Percentiles rank a stretch among this genome's conserved stretches.
These are phyloP conservation scores for Eonycteris spelaea DNA, from an alignment of 2,113 vertebrate genomes.

Conservation along the genomic window DNA sequence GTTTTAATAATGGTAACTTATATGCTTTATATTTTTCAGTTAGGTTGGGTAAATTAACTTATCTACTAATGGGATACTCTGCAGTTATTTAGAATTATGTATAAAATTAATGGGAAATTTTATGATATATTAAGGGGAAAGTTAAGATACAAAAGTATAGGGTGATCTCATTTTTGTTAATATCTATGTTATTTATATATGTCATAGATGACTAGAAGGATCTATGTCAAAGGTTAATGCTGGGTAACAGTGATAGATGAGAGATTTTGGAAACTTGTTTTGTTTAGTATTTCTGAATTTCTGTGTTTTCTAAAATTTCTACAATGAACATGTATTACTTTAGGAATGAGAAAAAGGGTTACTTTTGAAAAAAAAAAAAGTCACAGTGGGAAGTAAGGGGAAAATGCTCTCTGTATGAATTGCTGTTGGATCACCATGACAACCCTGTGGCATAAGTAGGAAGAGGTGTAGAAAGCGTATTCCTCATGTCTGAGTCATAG, in stretches of 20 bases:
- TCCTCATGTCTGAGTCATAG: not conserved
- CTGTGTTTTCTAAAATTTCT: not conserved
- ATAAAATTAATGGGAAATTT: constrained; percentile 14
- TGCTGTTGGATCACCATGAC: not conserved
- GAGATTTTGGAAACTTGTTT: not conserved
- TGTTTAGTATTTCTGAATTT: not conserved
- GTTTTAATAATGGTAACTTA: not conserved
- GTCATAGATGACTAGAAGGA: not conserved
- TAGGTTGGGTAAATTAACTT: not conserved
- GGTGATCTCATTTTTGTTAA: not conserved
- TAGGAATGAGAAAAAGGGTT: not conserved
- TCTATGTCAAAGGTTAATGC: not conserved
- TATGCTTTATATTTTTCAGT: not conserved
- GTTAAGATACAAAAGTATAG: not conserved
- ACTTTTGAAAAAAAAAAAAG: not conserved
- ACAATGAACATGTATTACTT: not conserved
- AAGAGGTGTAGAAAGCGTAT: not conserved
- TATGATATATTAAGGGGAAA: not conserved
- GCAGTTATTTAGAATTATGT: not conserved
- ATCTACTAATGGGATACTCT: not conserved
- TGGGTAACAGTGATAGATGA: not conserved
- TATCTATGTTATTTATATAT: not conserved
- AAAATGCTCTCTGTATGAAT: not conserved
- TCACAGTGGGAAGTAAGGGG: not conserved
- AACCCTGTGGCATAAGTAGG: not conserved